phyloP scores from a whole-genome alignment of 1,140 invertebrate species.

The Platorchestia sp. region DNA sequence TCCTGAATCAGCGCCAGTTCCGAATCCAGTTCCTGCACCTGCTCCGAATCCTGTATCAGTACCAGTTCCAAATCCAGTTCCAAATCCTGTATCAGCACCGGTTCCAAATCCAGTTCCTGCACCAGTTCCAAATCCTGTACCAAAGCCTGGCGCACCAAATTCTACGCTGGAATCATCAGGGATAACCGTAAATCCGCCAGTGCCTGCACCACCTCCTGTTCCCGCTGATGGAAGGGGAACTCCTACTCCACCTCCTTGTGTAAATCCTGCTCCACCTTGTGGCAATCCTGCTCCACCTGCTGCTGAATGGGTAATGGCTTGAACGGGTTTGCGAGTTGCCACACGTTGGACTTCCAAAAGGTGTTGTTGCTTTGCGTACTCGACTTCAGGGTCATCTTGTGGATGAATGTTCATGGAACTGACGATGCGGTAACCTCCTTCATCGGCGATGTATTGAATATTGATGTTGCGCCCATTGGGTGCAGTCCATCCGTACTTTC shows the following conservation, averaged over 20 bases:
- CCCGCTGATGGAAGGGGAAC: background rate
- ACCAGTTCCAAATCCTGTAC: constrained; percentile 37
- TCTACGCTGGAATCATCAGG: background rate
- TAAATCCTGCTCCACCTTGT: background rate
- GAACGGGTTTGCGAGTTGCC: background rate
- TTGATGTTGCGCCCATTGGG: constrained; percentile 59
- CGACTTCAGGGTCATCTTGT: constrained; percentile 54
- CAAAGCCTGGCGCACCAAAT: background rate
- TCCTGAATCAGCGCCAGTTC: background rate
- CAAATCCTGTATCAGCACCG: background rate
- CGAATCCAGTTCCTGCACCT: background rate
- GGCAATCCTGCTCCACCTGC: background rate
- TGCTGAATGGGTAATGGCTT: background rate
- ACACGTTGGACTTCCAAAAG: constrained; percentile 48
- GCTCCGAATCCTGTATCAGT: background rate
- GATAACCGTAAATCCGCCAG: background rate
- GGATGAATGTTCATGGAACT: constrained; percentile 56
- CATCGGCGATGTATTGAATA: constrained; percentile 62
- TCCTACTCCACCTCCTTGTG: background rate
- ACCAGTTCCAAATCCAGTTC: constrained; percentile 42
- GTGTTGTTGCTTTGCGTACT: constrained; percentile 45
- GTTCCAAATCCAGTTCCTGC: constrained; percentile 35
- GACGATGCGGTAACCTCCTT: constrained; percentile 61
- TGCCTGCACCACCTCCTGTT: background rate
- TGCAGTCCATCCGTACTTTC: constrained; percentile 63